phyloP scores from a whole-genome alignment of 2,113 vertebrate genomes.

The Manacus vitellinus region DNA sequence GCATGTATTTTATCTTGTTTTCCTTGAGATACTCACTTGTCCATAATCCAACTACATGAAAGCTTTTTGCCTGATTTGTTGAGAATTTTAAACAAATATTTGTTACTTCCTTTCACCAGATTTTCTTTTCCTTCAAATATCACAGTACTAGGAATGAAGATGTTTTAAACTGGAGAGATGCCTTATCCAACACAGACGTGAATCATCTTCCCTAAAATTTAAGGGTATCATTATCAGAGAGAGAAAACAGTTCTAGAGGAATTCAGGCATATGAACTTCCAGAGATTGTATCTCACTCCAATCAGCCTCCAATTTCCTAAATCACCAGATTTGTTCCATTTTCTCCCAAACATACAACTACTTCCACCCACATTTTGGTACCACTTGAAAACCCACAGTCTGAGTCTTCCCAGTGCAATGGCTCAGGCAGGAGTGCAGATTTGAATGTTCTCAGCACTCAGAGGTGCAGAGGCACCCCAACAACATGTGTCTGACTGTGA shows the following conservation, averaged over 20 bases:
- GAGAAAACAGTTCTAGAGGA: background rate
- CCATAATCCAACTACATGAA: background rate
- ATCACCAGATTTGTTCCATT: background rate
- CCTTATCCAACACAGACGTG: background rate
- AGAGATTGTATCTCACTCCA: background rate
- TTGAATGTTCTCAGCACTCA: background rate
- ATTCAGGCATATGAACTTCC: background rate
- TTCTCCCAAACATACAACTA: background rate
- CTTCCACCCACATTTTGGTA: background rate
- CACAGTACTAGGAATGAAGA: background rate
- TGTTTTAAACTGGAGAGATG: background rate
- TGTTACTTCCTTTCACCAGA: background rate
- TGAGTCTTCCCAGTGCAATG: constrained; percentile 22
- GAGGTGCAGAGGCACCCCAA: background rate
- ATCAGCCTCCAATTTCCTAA: background rate
- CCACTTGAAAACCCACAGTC: background rate
- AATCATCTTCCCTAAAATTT: background rate
- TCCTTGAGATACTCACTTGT: background rate
- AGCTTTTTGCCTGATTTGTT: background rate
- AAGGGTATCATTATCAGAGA: background rate
- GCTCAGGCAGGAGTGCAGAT: background rate
- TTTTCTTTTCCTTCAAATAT: background rate
- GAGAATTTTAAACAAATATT: background rate
- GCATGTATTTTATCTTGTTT: background rate
- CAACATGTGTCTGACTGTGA: background rate